Base-by-base conservation (phyloP, 2,113 vertebrate species). In the Platysternon megacephalum region DNA sequence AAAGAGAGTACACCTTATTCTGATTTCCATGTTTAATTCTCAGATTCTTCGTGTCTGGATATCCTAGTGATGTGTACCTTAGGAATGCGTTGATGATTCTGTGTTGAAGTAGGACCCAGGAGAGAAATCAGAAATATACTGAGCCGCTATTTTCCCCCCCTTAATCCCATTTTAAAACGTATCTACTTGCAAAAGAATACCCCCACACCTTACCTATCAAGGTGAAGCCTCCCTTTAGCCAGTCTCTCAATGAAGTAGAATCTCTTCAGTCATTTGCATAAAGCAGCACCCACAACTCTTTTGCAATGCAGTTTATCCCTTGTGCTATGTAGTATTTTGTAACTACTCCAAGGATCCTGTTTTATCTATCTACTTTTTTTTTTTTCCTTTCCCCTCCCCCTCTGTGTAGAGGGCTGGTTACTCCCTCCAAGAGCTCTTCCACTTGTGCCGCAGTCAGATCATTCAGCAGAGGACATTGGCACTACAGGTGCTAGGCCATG, bases 391-490 rank as follows among this genome's bases (percentile, higher is more conserved):
- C 78, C 44, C 42, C 79, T 48, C 5, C 42, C 4, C 2, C 17
- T 1, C 24, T 2, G 12, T 85, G 86, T 93, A 99, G 99, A 98
- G 99, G 94, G 99, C 99, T 90, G 99, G 99, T 87, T 99, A 99
- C 95, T 99, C 99, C 79, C 98, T 99, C 79, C 99, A 99, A 98
- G 99, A 99, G 94, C 99, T 99, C 86, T 99, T 99, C 97, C 98
- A 99, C 94, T 98, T 99, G 95, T 99, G 99, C 74, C 99, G 99
- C 49, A 99, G 99, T 98, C 99, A 99, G 96, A 87, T 99, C 91
- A 99, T 97, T 96, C 99, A 99, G 78, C 99, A 99, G 98, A 98
- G 99, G 97, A 98, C 95, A 10, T 97, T 99, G 91, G 99, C 99
- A 13, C 98, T 99, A 68, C 98, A 98, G 87, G 99, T 99, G 81